Evolutionary conservation across 2,888 invertebrate species (phyloP), one percentile per base, ranked within the genome.

Genomic region (Trissolcus japonicus): DNA sequence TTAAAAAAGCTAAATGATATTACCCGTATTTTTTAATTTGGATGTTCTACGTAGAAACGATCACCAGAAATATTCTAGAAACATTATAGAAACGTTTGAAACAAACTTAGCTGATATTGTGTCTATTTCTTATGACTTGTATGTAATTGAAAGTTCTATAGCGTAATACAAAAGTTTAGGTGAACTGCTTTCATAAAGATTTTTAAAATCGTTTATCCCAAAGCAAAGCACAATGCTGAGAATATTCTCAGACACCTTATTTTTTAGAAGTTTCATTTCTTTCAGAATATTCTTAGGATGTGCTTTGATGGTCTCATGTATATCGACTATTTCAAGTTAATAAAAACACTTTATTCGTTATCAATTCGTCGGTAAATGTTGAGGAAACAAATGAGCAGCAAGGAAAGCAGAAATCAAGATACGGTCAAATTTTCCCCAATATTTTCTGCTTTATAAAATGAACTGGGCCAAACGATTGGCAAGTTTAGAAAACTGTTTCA

Each of bases 81-180:
- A 35, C 35, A 35, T 35, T 35, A 35, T 35, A 35, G 9, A 35
- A 35, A 35, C 35, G 35, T 35, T 11, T 11, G 11, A 35, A 35
- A 35, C 1, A 7, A 35, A 35, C 35, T 35, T 68, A 54, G 60
- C 14, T 61, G 55, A 55, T 69, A 16, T 14, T 46, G 4, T 46
- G 16, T 46, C 46, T 61, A 68, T 35, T 60, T 46, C 25, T 13
- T 60, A 41, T 53, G 53, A 50, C 59, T 65, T 19, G 48, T 48
- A 35, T 46, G 43, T 21, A 59, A 51, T 57, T 67, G 19, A 56
- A 66, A 48, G 16, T 59, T 40, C 66, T 67, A 46, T 16, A 67
- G 57, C 51, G 41, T 29, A 67, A 67, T 67, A 67, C 40, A 67
- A 67, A 67, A 67, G 57, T 67, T 66, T 57, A 19, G 56, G 57